phyloP scores from a whole-genome alignment of 2,888 invertebrate genomes.

The Imbricaverruca yamaguchii region DNA sequence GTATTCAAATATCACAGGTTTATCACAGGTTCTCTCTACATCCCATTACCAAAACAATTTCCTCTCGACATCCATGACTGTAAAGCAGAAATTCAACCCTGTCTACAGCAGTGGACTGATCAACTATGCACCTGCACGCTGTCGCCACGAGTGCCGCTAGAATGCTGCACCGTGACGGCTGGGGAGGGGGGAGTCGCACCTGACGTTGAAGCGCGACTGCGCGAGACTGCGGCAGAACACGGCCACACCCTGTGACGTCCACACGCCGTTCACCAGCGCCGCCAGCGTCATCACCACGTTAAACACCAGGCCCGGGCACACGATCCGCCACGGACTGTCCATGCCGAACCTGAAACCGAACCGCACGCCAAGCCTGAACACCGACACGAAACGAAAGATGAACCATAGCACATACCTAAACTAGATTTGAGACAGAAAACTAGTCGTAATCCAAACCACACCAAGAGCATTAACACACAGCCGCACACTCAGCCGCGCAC shows the following conservation, averaged over 20 bases:
- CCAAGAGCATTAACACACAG: too few species aligned
- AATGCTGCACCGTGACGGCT: too few species aligned
- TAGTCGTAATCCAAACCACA: too few species aligned
- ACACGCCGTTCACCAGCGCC: conserved; percentile 6
- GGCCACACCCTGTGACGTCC: background rate
- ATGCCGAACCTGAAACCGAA: conserved; percentile 2
- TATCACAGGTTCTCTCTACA: background rate
- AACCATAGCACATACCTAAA: too few species aligned
- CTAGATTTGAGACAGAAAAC: too few species aligned
- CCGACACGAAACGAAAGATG: too few species aligned
- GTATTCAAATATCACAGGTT: too few species aligned
- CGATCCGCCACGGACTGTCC: conserved; percentile 17
- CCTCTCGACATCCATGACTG: background rate
- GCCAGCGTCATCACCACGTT: background rate
- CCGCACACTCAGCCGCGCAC: too few species aligned
- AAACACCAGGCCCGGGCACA: conserved; percentile 6
- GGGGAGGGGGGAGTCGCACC: background rate
- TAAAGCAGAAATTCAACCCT: background rate
- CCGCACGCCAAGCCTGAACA: too few species aligned
- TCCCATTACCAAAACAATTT: background rate
- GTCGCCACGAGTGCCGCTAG: too few species aligned
- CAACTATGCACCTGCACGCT: background rate
- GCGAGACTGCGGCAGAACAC: background rate
- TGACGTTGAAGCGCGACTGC: background rate
- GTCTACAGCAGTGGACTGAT: background rate